Conservation (phyloP, 1,140 invertebrate genomes). For the Orius laevigatus region DNA sequence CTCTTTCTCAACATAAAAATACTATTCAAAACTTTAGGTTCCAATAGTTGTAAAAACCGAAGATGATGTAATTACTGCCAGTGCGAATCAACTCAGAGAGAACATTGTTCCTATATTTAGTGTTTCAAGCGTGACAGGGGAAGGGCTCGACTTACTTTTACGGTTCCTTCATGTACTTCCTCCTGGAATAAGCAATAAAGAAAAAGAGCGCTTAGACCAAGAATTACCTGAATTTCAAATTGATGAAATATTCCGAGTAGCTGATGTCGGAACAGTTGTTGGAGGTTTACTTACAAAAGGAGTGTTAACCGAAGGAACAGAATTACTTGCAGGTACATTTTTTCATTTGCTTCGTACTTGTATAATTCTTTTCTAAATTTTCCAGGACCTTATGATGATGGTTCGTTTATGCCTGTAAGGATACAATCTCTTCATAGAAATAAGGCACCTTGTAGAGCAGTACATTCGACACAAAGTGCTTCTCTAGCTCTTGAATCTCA, state of each 20-base stretch:
- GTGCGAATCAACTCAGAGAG: conserved; percentile 39
- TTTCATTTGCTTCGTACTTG: no score
- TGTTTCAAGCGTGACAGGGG: conserved; percentile 88
- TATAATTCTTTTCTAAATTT: not conserved
- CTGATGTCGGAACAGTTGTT: conserved; percentile 53
- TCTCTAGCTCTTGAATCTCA: conserved; percentile 58
- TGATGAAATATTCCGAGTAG: conserved; percentile 78
- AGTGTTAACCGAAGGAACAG: conserved; percentile 65
- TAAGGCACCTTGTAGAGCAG: conserved; percentile 69
- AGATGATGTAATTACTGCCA: conserved; percentile 55
- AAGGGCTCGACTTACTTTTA: conserved; percentile 61
- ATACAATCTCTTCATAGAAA: conserved; percentile 81
- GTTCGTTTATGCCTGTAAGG: conserved; percentile 58
- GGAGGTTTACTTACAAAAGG: conserved; percentile 76
- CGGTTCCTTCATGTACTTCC: conserved; percentile 61
- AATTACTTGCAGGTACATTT: conserved; percentile 53
- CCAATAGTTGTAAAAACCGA: conserved; percentile 47
- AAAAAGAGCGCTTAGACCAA: conserved; percentile 54
- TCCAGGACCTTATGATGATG: conserved; percentile 64
- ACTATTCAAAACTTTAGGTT: conserved; percentile 24
- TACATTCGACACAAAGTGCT: conserved; percentile 79
- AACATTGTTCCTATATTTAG: conserved; percentile 75
- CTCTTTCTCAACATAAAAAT: not conserved
- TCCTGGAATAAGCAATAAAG: conserved; percentile 46
- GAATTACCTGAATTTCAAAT: conserved; percentile 77